Evolutionary conservation across 2,797 vertebrate species (phyloP).

Genomic region (Corythornis leucogaster): DNA sequence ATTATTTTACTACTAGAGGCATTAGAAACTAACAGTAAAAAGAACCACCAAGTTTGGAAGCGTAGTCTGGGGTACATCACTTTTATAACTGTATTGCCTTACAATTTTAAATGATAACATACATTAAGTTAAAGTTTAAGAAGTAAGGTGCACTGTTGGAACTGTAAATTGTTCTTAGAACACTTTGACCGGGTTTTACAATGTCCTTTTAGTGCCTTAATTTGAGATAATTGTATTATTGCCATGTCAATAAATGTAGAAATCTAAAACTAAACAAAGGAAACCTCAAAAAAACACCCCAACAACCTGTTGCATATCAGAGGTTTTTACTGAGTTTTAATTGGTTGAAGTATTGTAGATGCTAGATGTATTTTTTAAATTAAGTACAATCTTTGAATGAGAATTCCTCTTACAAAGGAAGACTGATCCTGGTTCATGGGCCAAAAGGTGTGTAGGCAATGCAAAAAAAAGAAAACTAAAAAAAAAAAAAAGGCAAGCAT

Average conservation of each 20-base stretch:
- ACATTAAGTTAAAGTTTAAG: constrained; percentile 96
- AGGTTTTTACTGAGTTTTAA: constrained; percentile 71
- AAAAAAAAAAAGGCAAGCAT: constrained; percentile 1
- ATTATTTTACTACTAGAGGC: constrained; percentile 88
- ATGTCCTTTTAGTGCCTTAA: constrained; percentile 98
- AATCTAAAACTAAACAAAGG: constrained; percentile 70
- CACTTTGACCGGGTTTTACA: constrained; percentile 92
- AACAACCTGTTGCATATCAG: constrained; percentile 42
- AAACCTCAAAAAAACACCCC: constrained; percentile 48
- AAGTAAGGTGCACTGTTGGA: constrained; percentile 97
- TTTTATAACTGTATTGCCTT: constrained; percentile 93
- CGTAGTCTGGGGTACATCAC: constrained; percentile 89
- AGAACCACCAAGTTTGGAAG: constrained; percentile 79
- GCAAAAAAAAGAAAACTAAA: background rate
- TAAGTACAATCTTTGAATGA: constrained; percentile 81
- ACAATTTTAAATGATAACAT: constrained; percentile 91
- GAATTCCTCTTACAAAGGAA: constrained; percentile 80
- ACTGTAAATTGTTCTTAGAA: constrained; percentile 99
- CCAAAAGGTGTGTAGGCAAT: constrained; percentile 70
- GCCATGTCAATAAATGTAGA: constrained; percentile 86
- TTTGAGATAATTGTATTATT: constrained; percentile 91
- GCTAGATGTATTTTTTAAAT: constrained; percentile 77
- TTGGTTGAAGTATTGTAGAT: constrained; percentile 75
- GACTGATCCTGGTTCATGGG: constrained; percentile 70
- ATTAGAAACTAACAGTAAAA: constrained; percentile 89